Conservation (phyloP, 2,888 invertebrate genomes). For the Eurytoma adleriae region DNA sequence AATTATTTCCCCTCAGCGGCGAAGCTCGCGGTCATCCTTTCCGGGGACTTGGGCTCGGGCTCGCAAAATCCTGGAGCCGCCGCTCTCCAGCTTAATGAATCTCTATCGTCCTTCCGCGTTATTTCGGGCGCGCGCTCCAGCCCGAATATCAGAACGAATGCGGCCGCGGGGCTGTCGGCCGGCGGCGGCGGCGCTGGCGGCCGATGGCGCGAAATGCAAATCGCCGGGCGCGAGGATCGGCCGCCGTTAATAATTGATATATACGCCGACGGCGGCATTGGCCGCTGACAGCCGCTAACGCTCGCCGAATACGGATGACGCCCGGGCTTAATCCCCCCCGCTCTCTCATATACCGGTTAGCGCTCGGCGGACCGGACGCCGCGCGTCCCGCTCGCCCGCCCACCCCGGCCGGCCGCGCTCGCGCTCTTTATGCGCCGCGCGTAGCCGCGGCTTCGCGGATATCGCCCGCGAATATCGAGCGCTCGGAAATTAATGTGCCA, state of each 20-base stretch:
- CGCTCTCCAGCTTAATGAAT: constrained; percentile 43
- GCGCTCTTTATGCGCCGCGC: constrained; percentile 8
- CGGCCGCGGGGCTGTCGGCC: neutral
- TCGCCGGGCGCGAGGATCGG: constrained; percentile 38
- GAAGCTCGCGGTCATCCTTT: neutral
- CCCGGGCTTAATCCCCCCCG: constrained; percentile 70
- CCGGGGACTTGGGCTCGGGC: neutral
- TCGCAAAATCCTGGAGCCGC: neutral
- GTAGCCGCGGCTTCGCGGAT: constrained; percentile 15
- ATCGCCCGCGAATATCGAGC: neutral
- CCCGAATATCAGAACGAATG: constrained; percentile 56
- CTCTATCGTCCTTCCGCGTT: constrained; percentile 39
- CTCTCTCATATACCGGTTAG: constrained; percentile 71
- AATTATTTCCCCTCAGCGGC: neutral
- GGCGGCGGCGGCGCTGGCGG: neutral
- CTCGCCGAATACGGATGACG: constrained; percentile 65
- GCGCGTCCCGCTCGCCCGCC: neutral
- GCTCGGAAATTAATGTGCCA: no score
- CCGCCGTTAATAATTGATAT: constrained; percentile 71
- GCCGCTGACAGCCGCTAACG: constrained; percentile 74
- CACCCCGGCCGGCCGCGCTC: neutral
- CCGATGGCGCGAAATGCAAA: constrained; percentile 48
- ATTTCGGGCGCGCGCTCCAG: constrained; percentile 10
- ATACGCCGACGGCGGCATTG: constrained; percentile 67
- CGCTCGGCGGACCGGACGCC: constrained; percentile 51